Percentiles rank a stretch among this genome's conserved stretches.
phyloP scores from a whole-genome alignment of 1,140 invertebrate species.

The Conopomorpha cramerella region DNA sequence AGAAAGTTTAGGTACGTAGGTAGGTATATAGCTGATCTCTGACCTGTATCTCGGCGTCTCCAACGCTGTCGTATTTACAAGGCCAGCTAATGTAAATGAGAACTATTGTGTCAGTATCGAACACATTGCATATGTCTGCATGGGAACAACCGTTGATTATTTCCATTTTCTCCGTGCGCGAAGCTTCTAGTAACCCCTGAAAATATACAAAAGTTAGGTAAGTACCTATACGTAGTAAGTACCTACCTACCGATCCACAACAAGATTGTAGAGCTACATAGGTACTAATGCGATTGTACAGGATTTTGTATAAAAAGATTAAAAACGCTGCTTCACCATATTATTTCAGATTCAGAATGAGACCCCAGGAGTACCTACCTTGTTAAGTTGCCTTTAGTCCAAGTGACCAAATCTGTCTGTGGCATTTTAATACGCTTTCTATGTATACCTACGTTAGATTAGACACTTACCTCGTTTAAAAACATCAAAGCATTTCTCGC shows the following conservation, averaged over 20 bases:
- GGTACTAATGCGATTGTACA: not conserved
- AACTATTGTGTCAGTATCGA: conserved; percentile 33
- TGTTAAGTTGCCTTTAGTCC: not conserved
- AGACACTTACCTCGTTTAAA: conserved; percentile 31
- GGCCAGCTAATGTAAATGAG: conserved; percentile 31
- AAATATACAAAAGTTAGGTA: not conserved
- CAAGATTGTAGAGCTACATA: not conserved
- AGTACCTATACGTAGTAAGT: no score
- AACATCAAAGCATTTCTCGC: conserved; percentile 37
- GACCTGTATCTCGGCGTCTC: conserved; percentile 28
- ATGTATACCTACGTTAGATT: not conserved
- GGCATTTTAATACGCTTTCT: not conserved
- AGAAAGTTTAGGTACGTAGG: conserved; percentile 2
- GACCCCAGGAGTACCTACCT: not conserved
- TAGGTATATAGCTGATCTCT: no score
- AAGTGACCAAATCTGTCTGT: not conserved
- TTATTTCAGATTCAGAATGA: not conserved
- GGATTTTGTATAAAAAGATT: not conserved
- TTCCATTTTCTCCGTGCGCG: conserved; percentile 23
- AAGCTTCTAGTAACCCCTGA: conserved; percentile 23
- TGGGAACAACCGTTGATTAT: conserved; percentile 29
- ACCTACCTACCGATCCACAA: not conserved
- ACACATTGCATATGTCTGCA: conserved; percentile 40
- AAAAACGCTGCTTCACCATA: no score
- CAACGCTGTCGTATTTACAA: conserved; percentile 21